Conservation (phyloP, 2,113 vertebrate species). For the Chaetops frenatus region DNA sequence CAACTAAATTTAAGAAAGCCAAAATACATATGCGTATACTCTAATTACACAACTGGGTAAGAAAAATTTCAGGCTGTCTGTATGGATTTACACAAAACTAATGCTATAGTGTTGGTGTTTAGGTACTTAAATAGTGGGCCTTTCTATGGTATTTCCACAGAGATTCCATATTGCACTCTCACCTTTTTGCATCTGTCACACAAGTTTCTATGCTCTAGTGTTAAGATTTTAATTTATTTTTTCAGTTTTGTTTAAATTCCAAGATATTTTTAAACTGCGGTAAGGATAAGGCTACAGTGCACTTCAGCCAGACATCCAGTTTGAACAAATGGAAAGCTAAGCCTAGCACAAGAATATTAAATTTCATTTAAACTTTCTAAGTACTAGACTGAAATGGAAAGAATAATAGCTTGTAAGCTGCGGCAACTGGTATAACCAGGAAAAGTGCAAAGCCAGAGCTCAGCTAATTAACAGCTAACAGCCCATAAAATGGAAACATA, state of each 20-base stretch:
- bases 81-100: neutral
- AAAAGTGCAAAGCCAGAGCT: neutral
- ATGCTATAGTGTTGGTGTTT: neutral
- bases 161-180: neutral
- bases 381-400: neutral
- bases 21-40: neutral
- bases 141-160: neutral
- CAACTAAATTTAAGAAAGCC: neutral
- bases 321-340: neutral
- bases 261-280: neutral
- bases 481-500: neutral
- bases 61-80: neutral
- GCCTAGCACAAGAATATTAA: neutral
- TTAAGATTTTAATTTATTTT: neutral
- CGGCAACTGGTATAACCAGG: neutral
- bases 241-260: neutral
- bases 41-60: neutral
- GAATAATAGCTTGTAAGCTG: neutral
- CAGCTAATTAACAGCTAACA: neutral
- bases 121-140: neutral
- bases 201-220: neutral
- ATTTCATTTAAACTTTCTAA: neutral
- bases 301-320: neutral
- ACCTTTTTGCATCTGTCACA: neutral
- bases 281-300: neutral